phyloP scores from a whole-genome alignment of 2,888 invertebrate genomes.

The Cheiracanthium punctorium region DNA sequence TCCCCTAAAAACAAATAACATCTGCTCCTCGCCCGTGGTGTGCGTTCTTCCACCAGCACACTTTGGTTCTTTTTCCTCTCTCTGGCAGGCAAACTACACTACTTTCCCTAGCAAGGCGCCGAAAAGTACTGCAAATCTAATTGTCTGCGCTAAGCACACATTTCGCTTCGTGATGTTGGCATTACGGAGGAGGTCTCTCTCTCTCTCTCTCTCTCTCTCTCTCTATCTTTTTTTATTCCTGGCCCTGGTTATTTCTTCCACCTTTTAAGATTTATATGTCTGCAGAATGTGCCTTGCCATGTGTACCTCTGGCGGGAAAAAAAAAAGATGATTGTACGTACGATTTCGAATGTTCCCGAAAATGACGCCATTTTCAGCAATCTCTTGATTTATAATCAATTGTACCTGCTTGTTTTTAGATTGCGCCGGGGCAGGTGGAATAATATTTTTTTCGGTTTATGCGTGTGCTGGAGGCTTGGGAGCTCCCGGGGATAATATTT shows the following conservation, averaged over 20 bases:
- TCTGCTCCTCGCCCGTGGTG: not conserved
- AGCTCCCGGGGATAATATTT: too few species aligned
- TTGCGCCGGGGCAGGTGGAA: not conserved
- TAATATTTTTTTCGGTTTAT: too few species aligned
- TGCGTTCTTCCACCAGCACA: not conserved
- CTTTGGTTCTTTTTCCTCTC: not conserved
- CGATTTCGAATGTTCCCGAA: not conserved
- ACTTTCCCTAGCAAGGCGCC: not conserved
- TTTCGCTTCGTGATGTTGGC: constrained; percentile 34
- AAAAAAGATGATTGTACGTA: not conserved
- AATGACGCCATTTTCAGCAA: not conserved
- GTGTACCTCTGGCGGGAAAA: not conserved
- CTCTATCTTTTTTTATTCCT: too few species aligned
- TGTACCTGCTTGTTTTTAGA: not conserved
- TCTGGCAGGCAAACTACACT: not conserved
- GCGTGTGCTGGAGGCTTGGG: too few species aligned
- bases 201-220: too few species aligned
- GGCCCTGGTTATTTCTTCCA: constrained; percentile 6
- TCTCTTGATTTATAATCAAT: not conserved
- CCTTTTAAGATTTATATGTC: constrained; percentile 40
- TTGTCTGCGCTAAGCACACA: constrained; percentile 23
- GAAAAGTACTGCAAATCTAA: constrained; percentile 20
- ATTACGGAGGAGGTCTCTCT: constrained; percentile 19
- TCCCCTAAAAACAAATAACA: not conserved
- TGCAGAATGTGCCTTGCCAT: not conserved